Conservation (phyloP, 35 echinoderm and acorn worm genomes). For the Ophiothrix spiculata region DNA sequence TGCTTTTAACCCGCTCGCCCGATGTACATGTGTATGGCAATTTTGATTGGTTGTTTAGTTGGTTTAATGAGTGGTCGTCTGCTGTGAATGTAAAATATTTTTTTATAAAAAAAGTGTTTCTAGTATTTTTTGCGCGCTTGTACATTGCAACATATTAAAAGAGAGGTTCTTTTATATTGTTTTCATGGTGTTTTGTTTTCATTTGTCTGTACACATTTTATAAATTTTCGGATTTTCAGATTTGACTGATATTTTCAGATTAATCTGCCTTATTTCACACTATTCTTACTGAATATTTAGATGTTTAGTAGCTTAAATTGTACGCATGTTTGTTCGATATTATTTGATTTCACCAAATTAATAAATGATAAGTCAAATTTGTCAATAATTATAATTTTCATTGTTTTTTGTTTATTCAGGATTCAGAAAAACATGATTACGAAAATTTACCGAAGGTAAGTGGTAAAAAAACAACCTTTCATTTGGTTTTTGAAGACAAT, state of each 20-base stretch:
- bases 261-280: no score
- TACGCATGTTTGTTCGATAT: not conserved
- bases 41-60: not conserved
- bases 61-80: not conserved
- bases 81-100: not conserved
- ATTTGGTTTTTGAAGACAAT: no score
- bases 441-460: slow-evolving; percentile 15
- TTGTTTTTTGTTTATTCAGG: not conserved
- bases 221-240: no score
- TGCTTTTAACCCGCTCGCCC: no score
- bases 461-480: no score
- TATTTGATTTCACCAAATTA: not conserved
- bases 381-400: not conserved
- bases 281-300: no score
- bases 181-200: no score
- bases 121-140: slow-evolving; percentile 1
- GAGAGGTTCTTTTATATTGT: no score
- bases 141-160: no score
- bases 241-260: no score
- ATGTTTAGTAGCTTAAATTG: not conserved
- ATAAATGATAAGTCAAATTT: not conserved
- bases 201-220: no score
- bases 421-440: slow-evolving; percentile 10
- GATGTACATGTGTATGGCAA: not conserved
- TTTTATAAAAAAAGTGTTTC: no score